A percentile compares a stretch with the other conserved stretches of the same genome.
Conservation (phyloP, 1,140 invertebrate genomes). For the Sinonovacula constricta region DNA sequence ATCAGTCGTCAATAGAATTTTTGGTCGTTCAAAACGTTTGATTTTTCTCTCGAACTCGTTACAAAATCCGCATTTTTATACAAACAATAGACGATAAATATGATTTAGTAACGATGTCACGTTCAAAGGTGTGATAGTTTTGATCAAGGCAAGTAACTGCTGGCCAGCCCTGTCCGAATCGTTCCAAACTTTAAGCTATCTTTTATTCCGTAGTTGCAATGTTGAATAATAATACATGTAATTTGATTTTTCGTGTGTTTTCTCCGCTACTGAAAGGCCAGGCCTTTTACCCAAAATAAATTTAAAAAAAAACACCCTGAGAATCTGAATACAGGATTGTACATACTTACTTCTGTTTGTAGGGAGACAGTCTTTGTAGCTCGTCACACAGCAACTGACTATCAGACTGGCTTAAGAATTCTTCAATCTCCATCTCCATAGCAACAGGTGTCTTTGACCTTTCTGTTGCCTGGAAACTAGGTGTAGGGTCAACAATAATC, state of each 20-base stretch:
- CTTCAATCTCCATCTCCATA: slow-evolving; percentile 20
- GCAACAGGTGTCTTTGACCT: too few relatives aligned
- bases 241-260: too few relatives aligned
- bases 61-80: too few relatives aligned
- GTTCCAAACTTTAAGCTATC: background rate
- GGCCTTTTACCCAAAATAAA: too few relatives aligned
- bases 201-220: background rate
- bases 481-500: background rate
- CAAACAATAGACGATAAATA: too few relatives aligned
- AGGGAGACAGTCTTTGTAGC: slow-evolving; percentile 20
- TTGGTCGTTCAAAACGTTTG: too few relatives aligned
- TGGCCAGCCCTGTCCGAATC: background rate
- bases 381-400: slow-evolving; percentile 41
- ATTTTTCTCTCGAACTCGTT: too few relatives aligned
- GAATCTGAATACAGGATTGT: background rate
- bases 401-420: slow-evolving; percentile 8
- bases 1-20: too few relatives aligned
- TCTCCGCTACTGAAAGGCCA: too few relatives aligned
- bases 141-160: background rate
- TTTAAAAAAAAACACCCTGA: background rate
- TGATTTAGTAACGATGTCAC: too few relatives aligned
- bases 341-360: slow-evolving; percentile 21
- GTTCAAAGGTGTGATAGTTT: too few relatives aligned
- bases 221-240: background rate
- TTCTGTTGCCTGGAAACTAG: background rate